Percentiles rank a stretch among this genome's conserved stretches.
Evolutionary conservation across 1,140 invertebrate species (phyloP).

Genomic region (Brachionus asplanchnoidis): DNA sequence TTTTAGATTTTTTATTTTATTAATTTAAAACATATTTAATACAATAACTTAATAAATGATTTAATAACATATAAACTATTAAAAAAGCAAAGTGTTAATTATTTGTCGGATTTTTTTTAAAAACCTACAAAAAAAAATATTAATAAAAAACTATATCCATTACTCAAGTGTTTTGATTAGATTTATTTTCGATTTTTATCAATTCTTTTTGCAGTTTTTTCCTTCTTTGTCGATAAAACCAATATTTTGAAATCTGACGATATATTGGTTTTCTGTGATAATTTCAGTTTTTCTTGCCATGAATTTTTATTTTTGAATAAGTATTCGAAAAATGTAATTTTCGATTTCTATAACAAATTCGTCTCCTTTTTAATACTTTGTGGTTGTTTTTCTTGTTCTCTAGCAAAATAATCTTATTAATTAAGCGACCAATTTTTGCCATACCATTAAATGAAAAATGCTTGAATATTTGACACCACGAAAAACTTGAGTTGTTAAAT

Average conservation of each 20-base stretch:
- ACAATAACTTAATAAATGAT: too few species aligned
- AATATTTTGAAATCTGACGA: neutral
- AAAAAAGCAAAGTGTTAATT: neutral
- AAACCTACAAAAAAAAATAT: neutral
- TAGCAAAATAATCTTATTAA: neutral
- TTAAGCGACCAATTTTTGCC: neutral
- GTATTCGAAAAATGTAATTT: neutral
- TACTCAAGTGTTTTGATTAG: neutral
- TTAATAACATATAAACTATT: neutral
- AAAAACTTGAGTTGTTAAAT: neutral
- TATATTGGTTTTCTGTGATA: neutral
- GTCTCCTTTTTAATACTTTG: neutral
- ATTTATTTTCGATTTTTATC: neutral
- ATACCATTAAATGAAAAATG: neutral
- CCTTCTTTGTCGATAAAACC: neutral
- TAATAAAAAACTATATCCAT: neutral
- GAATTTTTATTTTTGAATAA: neutral
- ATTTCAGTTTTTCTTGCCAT: neutral
- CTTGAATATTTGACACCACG: neutral
- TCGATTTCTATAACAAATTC: neutral
- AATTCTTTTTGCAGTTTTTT: neutral
- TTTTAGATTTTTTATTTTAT: neutral
- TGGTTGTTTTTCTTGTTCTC: neutral
- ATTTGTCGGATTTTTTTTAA: neutral
- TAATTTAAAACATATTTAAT: neutral